phyloP scores from a whole-genome alignment of 2,888 invertebrate species.

The Hoplodrina blanda region DNA sequence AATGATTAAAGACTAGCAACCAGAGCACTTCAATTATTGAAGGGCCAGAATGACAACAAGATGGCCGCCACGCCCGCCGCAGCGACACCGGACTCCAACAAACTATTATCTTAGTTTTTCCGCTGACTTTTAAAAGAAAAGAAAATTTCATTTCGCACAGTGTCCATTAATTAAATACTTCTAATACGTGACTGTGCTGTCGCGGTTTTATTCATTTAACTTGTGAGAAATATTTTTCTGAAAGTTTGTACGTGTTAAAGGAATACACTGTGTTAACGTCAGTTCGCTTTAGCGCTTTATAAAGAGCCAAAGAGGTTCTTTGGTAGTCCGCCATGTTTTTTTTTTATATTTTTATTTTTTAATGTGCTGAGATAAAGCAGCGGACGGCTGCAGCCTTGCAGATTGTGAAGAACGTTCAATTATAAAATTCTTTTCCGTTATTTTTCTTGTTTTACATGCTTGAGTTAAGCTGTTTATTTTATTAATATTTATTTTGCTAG shows the following conservation, averaged over 20 bases:
- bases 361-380: slow-evolving; percentile 32
- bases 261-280: slow-evolving; percentile 51
- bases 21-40: slow-evolving; percentile 73
- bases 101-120: slow-evolving; percentile 74
- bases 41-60: slow-evolving; percentile 40
- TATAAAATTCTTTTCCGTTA: slow-evolving; percentile 24
- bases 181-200: slow-evolving; percentile 69
- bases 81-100: slow-evolving; percentile 62
- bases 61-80: slow-evolving; percentile 46
- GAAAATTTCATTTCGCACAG: slow-evolving; percentile 73
- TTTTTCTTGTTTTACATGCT: slow-evolving; percentile 24
- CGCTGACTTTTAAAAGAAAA: slow-evolving; percentile 67
- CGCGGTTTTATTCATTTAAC: slow-evolving; percentile 67
- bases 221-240: slow-evolving; percentile 58
- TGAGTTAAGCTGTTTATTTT: background rate
- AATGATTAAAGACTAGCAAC: slow-evolving; percentile 62
- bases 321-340: slow-evolving; percentile 43
- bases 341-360: slow-evolving; percentile 39
- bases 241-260: slow-evolving; percentile 42
- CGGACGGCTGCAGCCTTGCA: slow-evolving; percentile 32
- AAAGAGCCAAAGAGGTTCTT: slow-evolving; percentile 47
- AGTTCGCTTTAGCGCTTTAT: slow-evolving; percentile 52
- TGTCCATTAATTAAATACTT: slow-evolving; percentile 78
- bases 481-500: background rate
- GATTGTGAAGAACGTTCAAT: slow-evolving; percentile 35